Conservation (phyloP, 2,888 invertebrate species). For the Drosophila villosipedis region DNA sequence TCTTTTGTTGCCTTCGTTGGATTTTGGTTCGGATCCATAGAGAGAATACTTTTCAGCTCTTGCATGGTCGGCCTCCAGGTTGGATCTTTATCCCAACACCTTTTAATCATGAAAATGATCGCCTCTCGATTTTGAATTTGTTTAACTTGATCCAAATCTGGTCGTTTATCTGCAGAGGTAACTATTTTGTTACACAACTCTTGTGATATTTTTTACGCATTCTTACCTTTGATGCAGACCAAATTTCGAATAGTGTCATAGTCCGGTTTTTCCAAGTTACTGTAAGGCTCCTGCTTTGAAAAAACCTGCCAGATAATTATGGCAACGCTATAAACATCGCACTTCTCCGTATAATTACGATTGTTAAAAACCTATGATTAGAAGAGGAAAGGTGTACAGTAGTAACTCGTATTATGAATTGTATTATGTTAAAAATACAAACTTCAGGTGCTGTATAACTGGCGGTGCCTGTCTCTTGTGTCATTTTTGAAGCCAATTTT, state of each 20-base stretch:
- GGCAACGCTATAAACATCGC: slow-evolving; percentile 9
- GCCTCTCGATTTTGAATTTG: accelerated
- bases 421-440: not conserved
- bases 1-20: accelerated
- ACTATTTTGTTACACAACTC: not conserved
- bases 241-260: accelerated
- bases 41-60: too few species aligned
- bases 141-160: not conserved
- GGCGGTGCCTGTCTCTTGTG: accelerated
- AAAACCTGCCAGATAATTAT: slow-evolving; percentile 7
- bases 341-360: not conserved
- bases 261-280: accelerated
- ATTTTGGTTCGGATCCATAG: too few species aligned
- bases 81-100: not conserved
- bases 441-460: not conserved
- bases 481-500: not conserved
- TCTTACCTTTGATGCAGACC: not conserved
- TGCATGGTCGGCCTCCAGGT: not conserved
- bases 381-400: not conserved
- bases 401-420: not conserved
- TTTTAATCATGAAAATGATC: not conserved
- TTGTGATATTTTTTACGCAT: not conserved
- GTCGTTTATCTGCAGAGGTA: not conserved
- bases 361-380: accelerated
- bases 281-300: not conserved